Base-by-base conservation (phyloP, 2,888 invertebrate species). In the Teleogryllus oceanicus region DNA sequence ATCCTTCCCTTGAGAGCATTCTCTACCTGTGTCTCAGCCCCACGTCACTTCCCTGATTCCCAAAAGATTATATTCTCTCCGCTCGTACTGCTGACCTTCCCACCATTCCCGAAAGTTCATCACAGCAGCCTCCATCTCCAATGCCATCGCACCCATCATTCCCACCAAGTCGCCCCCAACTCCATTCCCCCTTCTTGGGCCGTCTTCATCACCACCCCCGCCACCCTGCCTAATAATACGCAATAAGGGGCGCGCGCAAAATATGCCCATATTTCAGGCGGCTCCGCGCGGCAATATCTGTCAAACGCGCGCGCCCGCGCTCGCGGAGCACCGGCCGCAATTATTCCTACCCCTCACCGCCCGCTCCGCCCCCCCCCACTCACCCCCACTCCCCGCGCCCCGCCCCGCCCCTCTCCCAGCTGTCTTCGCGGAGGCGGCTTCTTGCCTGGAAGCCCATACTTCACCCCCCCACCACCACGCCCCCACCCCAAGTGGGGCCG, bases 191-290 rank as follows among this genome's bases (percentile, higher is more conserved):
- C 37, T 37, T 37, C 8, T 37, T 5, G 37, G 37, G 37, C 8
- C 37, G 5, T 37, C 37, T 37, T 5, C 37, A 5, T 37, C 37
- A 37, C 37, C 37, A 13, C 62, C 10, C 13, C 0, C 62, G 5
- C 13, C 62, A 1, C 62, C 62, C 16, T 8, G 62, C n/a, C 62
- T 62, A 62, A 62, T 62, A 62, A 62, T 62, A 62, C 62, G 62
- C 62, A 62, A 62, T 62, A 62, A 62, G 62, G 37, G 62, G 62
- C 62, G 62, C 62, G 8, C 62, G 62, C 62, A 62, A 62, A 62
- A 62, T 62, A 62, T 62, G 62, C 62, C 62, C 62, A 62, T 62
- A 62, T 62, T 62, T 62, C 62, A 62, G 11, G n/a, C 16, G 16
- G 62, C 16, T 18, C 62, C 16, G 62, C 62, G 62, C 62, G n/a